These are phyloP conservation scores for Montipora cactus DNA, from an alignment of 64 coral and sea anemone genomes.

Conservation along the genomic window DNA sequence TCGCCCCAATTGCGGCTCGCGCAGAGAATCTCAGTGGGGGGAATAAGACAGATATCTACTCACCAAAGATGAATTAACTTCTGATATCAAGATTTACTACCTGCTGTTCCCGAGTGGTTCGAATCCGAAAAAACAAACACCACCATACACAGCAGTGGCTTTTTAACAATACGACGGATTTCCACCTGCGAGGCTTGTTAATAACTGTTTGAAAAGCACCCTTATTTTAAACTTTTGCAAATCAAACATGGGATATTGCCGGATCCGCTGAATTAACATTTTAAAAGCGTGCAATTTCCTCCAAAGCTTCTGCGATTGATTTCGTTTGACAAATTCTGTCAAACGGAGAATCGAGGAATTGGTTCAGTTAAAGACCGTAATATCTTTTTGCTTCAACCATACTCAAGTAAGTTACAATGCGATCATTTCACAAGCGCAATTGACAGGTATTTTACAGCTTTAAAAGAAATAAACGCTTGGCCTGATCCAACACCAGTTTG, in stretches of 20 bases:
- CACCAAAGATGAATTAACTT: constrained; percentile 46
- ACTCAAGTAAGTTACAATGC: neutral
- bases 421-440: neutral
- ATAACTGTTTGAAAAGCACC: constrained; percentile 62
- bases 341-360: neutral
- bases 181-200: constrained; percentile 48
- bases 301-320: neutral
- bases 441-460: constrained; percentile 31
- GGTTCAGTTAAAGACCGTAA: neutral
- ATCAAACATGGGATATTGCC: constrained; percentile 59
- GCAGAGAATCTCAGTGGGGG: neutral
- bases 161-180: constrained; percentile 47
- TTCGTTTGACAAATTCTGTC: constrained; percentile 19
- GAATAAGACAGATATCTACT: neutral
- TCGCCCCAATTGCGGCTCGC: neutral
- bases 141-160: constrained; percentile 21
- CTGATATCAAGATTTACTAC: constrained; percentile 53
- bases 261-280: constrained; percentile 59
- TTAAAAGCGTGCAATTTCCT: constrained; percentile 63
- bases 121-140: constrained; percentile 36
- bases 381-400: neutral
- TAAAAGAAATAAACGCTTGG: neutral
- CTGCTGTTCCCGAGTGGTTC: constrained; percentile 49
- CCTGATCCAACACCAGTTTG: constrained; percentile 27
- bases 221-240: constrained; percentile 45